These are phyloP conservation scores for Pseudorasbora parva DNA, from an alignment of 2,113 vertebrate genomes.

Conservation along the genomic window DNA sequence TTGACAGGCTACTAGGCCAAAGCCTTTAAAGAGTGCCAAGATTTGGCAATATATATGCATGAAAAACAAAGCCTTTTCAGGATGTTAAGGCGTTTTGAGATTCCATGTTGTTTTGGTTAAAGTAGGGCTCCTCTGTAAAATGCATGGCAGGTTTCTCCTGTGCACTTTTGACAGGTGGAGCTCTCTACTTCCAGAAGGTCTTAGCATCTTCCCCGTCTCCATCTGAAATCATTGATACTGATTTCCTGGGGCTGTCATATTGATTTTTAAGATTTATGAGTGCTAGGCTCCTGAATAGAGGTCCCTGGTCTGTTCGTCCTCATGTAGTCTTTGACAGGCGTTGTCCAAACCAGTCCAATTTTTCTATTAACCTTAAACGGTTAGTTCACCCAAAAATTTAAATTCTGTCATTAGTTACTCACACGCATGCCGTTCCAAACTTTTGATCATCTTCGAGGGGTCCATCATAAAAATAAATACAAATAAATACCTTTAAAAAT, in stretches of 20 bases:
- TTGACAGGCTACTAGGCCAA: constrained; percentile 57
- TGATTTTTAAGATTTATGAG: constrained; percentile 79
- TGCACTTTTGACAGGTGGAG: constrained; percentile 61
- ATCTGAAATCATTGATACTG: constrained; percentile 78
- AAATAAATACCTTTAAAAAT: too few species aligned
- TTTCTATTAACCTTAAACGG: neutral
- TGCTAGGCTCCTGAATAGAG: constrained; percentile 62
- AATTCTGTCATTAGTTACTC: too few species aligned
- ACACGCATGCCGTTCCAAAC: too few species aligned
- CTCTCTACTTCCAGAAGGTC: constrained; percentile 59
- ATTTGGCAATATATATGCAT: constrained; percentile 34
- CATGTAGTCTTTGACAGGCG: constrained; percentile 62
- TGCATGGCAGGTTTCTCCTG: constrained; percentile 37
- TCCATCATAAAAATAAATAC: too few species aligned
- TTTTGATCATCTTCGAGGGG: too few species aligned
- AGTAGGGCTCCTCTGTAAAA: neutral
- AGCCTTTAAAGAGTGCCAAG: constrained; percentile 50
- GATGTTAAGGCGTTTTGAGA: constrained; percentile 25
- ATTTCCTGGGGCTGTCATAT: constrained; percentile 76
- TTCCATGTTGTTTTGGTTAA: constrained; percentile 3
- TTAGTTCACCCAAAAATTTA: too few species aligned
- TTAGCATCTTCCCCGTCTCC: constrained; percentile 67
- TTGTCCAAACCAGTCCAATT: constrained; percentile 7
- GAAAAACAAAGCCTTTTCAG: constrained; percentile 39
- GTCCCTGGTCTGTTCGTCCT: constrained; percentile 57